Conservation (phyloP, 2,797 vertebrate genomes). For the Sebastiscus tertius region DNA sequence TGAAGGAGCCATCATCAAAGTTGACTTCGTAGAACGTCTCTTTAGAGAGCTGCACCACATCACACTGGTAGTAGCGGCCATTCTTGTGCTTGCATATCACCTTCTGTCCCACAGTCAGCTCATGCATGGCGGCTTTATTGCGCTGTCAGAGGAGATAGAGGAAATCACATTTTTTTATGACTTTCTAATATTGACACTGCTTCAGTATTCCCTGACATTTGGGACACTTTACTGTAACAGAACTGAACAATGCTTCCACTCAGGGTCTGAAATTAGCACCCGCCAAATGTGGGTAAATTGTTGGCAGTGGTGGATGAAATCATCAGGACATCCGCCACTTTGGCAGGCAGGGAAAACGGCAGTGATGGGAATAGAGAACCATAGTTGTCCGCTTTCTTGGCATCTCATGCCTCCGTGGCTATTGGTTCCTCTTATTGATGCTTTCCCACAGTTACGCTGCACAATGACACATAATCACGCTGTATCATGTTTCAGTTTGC, state of each 20-base stretch:
- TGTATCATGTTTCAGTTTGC: too few species aligned
- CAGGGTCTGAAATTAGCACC: too few species aligned
- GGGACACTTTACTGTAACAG: neutral
- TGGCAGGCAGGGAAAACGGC: too few species aligned
- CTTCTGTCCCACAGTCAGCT: constrained; percentile 89
- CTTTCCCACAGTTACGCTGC: too few species aligned
- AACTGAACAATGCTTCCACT: neutral
- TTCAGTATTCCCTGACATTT: neutral
- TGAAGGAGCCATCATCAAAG: constrained; percentile 97
- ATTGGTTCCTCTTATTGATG: too few species aligned
- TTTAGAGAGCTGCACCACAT: constrained; percentile 90
- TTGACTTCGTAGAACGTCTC: constrained; percentile 98
- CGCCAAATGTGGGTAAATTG: too few species aligned
- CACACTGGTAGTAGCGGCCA: constrained; percentile 94
- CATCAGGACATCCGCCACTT: too few species aligned
- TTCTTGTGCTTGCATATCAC: constrained; percentile 97
- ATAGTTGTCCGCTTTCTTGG: too few species aligned
- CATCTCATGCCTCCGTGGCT: too few species aligned
- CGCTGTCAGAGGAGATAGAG: constrained; percentile 59
- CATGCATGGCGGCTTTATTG: constrained; percentile 84
- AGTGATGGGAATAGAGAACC: too few species aligned
- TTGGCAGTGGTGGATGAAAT: too few species aligned
- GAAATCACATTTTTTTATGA: neutral
- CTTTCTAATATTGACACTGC: neutral
- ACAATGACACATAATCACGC: too few species aligned